Evolutionary conservation across 2,113 vertebrate genomes (phyloP), one percentile per base, ranked within the genome.

Genomic region (Romanogobio albipinnatus): DNA sequence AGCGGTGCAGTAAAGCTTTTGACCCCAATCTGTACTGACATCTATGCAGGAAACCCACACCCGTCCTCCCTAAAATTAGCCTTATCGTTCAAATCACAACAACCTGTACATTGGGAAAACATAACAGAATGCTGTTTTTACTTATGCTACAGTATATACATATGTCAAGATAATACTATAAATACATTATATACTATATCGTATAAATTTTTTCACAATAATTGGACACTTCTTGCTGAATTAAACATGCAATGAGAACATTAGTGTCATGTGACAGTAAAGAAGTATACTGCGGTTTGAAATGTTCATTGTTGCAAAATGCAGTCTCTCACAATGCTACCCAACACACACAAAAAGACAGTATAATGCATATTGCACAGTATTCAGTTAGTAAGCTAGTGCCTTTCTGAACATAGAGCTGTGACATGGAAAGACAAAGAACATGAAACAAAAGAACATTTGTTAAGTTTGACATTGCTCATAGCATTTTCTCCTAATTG

Each of bases 401-500:
- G 36, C 11, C 7, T 17, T 61, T 59, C 19, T 43, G 36, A 79
- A 62, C 76, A 61, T 61, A 78, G 53, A 19, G 39, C 19, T 59
- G 6, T 17, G 36, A 79, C 56, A 47, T 47, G n/a, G 36, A 79
- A 26, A 47, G 58, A 77, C 39, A 76, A 62, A 51, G 73, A 76
- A 43, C 4, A 51, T 15, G 29, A 84, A 75, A 84, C 73, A 84
- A 84, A 56, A 84, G 83, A 53, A 22, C 59, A 77, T 84, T 84
- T 84, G 83, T 85, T 85, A 79, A 70, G 51, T 64, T 59, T 51
- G 22, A 79, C 66, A 45, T 43, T 66, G 56, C 66, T 76, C 62
- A 85, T 26, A 58, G 83, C 66, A 78, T 85, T 85, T 84, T 78
- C 76, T 68, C 15, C 62, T 70, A 85, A 85, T 85, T 79, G 83